Base-by-base conservation (phyloP, 2,113 vertebrate species). In the Semnornis frantzii region DNA sequence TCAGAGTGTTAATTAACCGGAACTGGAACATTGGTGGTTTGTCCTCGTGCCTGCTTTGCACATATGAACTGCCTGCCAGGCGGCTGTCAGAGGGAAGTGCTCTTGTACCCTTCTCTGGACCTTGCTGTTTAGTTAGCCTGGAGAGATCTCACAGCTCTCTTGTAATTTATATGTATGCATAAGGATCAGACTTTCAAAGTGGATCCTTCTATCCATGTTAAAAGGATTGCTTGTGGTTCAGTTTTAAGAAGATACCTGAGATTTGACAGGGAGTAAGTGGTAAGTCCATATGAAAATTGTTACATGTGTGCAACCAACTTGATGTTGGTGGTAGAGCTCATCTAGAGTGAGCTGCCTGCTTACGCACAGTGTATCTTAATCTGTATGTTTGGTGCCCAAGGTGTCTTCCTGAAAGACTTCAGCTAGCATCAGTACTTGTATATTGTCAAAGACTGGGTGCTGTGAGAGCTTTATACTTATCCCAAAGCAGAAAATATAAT, bases 231-330 rank as follows among this genome's bases (percentile, higher is more conserved):
- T 63, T 71, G 24, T 44, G 57, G 21, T 55, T 42, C 13, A 30
- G 20, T 52, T 77, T 59, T 63, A 20, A 27, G 59, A n/a, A 62
- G 42, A 57, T 37, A n/a, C n/a, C n/a, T n/a, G n/a, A n/a, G n/a
- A n/a, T n/a, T n/a, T n/a, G n/a, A n/a, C n/a, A n/a, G n/a, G n/a
- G n/a, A n/a, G 9, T 2, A 9, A 12, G 8, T 20, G 37, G 37
- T 2, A 68, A 18, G 75, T 30, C 23, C 30, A 12, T 18, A 0
- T 4, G 20, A 76, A 25, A 73, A 4, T 8, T 15, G 39, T 17
- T 52, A 59, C 33, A 12, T 30, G 4, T 6, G 1, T 0, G 2
- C 23, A 15, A 30, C 7, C 33, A 31, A 24, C 39, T 12, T 0
- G 0, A 16, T 6, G 19, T 10, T 5, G 30, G 34, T 2, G 5